Evolutionary conservation across 2,113 vertebrate species (phyloP).

Genomic region (Nesogale talazaci): DNA sequence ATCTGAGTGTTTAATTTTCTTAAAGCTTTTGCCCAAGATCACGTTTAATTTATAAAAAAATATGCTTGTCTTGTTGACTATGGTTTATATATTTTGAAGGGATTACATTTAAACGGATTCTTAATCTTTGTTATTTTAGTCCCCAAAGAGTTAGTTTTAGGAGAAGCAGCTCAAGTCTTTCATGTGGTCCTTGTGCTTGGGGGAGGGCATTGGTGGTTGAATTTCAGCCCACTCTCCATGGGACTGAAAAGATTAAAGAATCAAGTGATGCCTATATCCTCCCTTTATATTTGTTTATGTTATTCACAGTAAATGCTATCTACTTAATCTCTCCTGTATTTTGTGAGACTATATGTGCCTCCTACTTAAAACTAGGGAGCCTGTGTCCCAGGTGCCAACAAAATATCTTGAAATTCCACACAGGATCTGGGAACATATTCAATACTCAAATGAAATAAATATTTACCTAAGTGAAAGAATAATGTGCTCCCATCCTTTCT

Average conservation of each 20-base stretch:
- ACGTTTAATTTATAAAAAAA: conserved; percentile 57
- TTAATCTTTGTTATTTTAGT: conserved; percentile 59
- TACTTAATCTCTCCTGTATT: conserved; percentile 59
- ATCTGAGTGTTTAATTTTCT: too few relatives aligned
- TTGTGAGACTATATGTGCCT: conserved; percentile 39
- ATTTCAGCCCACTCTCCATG: conserved; percentile 46
- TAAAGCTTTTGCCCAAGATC: conserved; percentile 37
- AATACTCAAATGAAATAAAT: background rate
- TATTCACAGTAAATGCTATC: conserved; percentile 43
- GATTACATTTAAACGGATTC: conserved; percentile 47
- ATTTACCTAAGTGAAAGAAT: conserved; percentile 41
- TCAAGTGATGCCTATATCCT: conserved; percentile 35
- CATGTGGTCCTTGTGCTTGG: conserved; percentile 46
- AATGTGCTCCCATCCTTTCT: background rate
- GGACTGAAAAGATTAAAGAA: conserved; percentile 66
- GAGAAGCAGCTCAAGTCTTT: conserved; percentile 45
- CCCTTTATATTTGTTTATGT: conserved; percentile 41
- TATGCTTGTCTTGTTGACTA: conserved; percentile 46
- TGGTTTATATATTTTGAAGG: conserved; percentile 54
- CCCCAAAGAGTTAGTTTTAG: conserved; percentile 35
- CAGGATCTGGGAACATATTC: background rate
- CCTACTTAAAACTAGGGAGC: conserved; percentile 36
- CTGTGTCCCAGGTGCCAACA: conserved; percentile 23
- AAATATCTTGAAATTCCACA: conserved; percentile 16
- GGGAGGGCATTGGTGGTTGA: conserved; percentile 43